Base-by-base conservation (phyloP, 2,113 vertebrate genomes). In the Cavia porcellus region DNA sequence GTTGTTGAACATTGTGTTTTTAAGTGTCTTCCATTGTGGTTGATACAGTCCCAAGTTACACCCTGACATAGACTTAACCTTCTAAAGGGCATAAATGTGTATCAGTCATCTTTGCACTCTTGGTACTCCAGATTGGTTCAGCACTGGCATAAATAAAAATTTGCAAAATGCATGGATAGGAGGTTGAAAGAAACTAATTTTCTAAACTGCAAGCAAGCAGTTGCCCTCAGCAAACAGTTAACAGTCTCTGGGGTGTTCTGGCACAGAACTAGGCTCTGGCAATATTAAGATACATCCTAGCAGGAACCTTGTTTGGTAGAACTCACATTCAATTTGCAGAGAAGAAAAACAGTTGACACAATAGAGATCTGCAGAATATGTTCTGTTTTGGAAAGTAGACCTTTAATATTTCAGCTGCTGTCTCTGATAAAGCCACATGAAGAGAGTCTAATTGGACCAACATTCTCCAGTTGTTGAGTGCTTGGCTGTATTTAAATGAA, bases 131-230 rank as follows among this genome's bases (percentile, higher is more conserved):
- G 47, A 30, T 83, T 32, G 50, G 11, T 52, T 90, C 64, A 81
- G 38, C 79, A 28, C 68, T 80, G 84, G 38, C 88, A 47, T 70
- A 47, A n/a, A 77, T 84, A 68, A 66, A 92, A 32, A 2, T 72
- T 79, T 87, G 52, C 68, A 83, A 74, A 77, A 83, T 62, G 4
- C 11, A 68, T 22, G 30, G n/a, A 0, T 84, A 47, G 35, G 38
- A 68, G 80, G 15, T 61, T 50, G 45, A 79, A 92, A 87, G 45
- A 85, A 83, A 72, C 89, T 52, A 70, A 35, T 83, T 72, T 95
- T 77, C 75, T 66, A 66, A 92, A 66, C 57, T 66, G 15, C 32
- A 68, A 92, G 85, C 70, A 92, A 96, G 74, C 45, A 88, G 19
- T 62, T 64, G 32, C 14, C 50, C 25, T 87, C 66, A 74, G 2